phyloP scores from a whole-genome alignment of 2,797 vertebrate species.

The Ispidina lecontei region DNA sequence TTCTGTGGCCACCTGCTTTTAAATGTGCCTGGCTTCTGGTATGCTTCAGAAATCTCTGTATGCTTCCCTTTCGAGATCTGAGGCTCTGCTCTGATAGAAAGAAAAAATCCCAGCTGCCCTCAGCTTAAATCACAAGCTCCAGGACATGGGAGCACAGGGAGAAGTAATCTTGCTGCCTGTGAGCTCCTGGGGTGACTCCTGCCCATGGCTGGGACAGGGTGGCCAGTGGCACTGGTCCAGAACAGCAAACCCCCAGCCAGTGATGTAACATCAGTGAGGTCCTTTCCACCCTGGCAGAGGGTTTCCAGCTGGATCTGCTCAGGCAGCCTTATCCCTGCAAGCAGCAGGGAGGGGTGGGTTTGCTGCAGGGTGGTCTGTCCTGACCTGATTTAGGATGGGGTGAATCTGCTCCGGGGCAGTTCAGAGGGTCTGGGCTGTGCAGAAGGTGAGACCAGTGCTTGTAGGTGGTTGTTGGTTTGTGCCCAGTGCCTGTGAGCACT shows the following conservation, averaged over 20 bases:
- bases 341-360: background rate
- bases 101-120: background rate
- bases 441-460: fast-evolving
- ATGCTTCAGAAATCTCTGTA: background rate
- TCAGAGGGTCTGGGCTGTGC: background rate
- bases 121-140: background rate
- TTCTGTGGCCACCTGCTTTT: background rate
- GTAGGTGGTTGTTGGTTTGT: background rate
- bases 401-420: background rate
- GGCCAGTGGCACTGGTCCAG: background rate
- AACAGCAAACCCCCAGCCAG: background rate
- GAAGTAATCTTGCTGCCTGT: background rate
- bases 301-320: background rate
- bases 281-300: background rate
- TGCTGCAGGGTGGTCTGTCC: background rate
- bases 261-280: background rate
- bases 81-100: background rate
- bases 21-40: background rate
- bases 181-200: background rate
- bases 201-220: background rate
- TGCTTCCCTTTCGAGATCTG: background rate
- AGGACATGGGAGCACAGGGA: fast-evolving
- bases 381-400: background rate
- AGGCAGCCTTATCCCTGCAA: background rate
- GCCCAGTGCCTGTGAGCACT: background rate